Percentiles rank a stretch among this genome's conserved stretches.
Evolutionary conservation across 2,888 invertebrate species (phyloP).

Genomic region (Gasteruption jaculator): DNA sequence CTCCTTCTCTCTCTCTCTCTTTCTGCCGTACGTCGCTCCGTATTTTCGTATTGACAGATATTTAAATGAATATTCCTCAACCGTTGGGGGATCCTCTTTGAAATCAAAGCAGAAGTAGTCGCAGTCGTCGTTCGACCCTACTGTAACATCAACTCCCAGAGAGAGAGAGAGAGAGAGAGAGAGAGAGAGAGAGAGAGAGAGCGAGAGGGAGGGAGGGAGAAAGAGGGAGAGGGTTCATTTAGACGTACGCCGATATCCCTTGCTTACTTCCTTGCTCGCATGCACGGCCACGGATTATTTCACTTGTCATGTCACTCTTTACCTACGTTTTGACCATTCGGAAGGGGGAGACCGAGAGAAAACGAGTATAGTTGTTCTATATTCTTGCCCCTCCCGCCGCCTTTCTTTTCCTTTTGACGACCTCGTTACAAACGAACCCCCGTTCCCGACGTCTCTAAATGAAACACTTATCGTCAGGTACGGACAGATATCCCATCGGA

Average conservation of each 20-base stretch:
- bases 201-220: constrained; percentile 2
- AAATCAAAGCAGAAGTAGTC: constrained; percentile 45
- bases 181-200: too few species aligned
- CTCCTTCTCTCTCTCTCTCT: constrained; percentile 1
- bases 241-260: constrained; percentile 36
- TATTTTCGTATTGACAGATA: constrained; percentile 44
- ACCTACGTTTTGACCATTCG: constrained; percentile 25
- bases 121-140: too few species aligned
- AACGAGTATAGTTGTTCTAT: neutral
- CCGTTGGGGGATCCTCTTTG: constrained; percentile 41
- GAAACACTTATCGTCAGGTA: neutral
- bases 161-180: too few species aligned
- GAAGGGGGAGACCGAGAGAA: constrained; percentile 15
- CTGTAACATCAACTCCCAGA: too few species aligned
- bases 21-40: neutral
- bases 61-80: constrained; percentile 49
- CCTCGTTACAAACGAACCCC: too few species aligned
- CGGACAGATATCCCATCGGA: too few species aligned
- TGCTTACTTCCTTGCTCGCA: constrained; percentile 10
- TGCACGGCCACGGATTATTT: constrained; percentile 26
- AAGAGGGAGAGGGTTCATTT: constrained; percentile 37
- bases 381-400: constrained; percentile 4
- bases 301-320: constrained; percentile 42
- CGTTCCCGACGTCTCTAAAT: neutral
- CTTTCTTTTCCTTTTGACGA: constrained; percentile 4